Evolutionary conservation across 2,113 vertebrate genomes (phyloP).

Genomic region (Suricata suricatta): DNA sequence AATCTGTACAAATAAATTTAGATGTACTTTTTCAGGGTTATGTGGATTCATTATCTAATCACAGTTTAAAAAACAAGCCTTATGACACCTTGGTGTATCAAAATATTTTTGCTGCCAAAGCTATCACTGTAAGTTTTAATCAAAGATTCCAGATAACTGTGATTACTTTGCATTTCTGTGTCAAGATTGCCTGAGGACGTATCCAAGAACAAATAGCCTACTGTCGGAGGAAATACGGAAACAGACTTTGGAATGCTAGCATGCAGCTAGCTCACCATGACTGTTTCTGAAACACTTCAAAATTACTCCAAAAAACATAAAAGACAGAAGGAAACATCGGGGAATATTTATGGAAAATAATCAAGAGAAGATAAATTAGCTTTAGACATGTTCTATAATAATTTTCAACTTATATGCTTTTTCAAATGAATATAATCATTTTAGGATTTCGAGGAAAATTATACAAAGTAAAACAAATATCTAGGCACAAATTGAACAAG

Average conservation of each 20-base stretch:
- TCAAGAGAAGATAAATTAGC: conserved; percentile 52
- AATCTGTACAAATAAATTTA: conserved; percentile 48
- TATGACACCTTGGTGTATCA: conserved; percentile 53
- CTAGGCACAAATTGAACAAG: conserved; percentile 44
- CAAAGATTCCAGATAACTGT: conserved; percentile 66
- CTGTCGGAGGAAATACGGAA: conserved; percentile 53
- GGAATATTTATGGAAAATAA: conserved; percentile 55
- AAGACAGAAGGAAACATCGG: conserved; percentile 44
- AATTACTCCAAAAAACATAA: conserved; percentile 56
- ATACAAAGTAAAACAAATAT: background rate
- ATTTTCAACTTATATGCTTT: conserved; percentile 25
- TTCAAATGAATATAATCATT: conserved; percentile 44
- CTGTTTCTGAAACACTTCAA: conserved; percentile 57
- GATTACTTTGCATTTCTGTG: conserved; percentile 72
- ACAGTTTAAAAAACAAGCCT: background rate
- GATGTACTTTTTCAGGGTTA: background rate
- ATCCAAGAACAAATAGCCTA: conserved; percentile 72
- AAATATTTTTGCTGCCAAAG: conserved; percentile 61
- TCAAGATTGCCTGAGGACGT: conserved; percentile 65
- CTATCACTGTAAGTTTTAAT: conserved; percentile 73
- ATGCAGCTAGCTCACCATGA: conserved; percentile 53
- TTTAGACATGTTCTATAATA: conserved; percentile 49
- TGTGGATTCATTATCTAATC: conserved; percentile 53
- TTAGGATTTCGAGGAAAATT: conserved; percentile 28
- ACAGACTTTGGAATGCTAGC: conserved; percentile 47